A percentile compares a stretch with the other conserved stretches of the same genome.
phyloP scores from a whole-genome alignment of 2,797 vertebrate genomes.

The Artibeus lituratus region DNA sequence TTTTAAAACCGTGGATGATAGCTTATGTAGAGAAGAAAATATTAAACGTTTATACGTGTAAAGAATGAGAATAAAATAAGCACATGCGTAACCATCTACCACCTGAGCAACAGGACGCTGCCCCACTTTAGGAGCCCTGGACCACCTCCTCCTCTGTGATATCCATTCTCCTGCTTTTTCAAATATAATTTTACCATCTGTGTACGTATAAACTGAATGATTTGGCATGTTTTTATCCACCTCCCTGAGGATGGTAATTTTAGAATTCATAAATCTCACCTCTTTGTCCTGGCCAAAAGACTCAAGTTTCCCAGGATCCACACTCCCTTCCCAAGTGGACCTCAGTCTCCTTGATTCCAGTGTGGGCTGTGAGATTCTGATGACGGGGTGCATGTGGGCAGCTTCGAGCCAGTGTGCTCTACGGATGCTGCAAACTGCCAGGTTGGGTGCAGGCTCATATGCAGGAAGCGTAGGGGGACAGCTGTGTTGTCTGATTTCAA shows the following conservation, averaged over 20 bases:
- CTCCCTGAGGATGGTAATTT: neutral
- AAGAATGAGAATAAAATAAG: neutral
- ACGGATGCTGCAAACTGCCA: neutral
- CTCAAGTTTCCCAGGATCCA: neutral
- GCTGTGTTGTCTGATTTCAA: neutral
- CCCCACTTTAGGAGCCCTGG: neutral
- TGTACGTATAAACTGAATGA: neutral
- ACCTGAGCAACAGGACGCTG: neutral
- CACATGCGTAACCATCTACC: neutral
- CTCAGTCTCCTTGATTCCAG: neutral
- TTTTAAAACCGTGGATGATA: neutral
- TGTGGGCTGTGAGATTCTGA: neutral
- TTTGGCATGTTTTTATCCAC: slow-evolving; percentile 3
- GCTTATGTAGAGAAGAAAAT: neutral
- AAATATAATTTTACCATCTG: neutral
- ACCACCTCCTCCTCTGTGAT: neutral
- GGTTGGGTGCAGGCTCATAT: neutral
- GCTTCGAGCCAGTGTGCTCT: neutral
- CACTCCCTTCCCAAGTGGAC: neutral
- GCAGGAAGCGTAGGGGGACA: neutral
- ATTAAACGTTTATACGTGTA: neutral
- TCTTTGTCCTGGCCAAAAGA: neutral
- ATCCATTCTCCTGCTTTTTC: slow-evolving; percentile 7
- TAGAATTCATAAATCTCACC: neutral
- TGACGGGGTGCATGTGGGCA: neutral